Evolutionary conservation across 2,888 invertebrate genomes (phyloP).

Genomic region (Hemithea aestivaria): DNA sequence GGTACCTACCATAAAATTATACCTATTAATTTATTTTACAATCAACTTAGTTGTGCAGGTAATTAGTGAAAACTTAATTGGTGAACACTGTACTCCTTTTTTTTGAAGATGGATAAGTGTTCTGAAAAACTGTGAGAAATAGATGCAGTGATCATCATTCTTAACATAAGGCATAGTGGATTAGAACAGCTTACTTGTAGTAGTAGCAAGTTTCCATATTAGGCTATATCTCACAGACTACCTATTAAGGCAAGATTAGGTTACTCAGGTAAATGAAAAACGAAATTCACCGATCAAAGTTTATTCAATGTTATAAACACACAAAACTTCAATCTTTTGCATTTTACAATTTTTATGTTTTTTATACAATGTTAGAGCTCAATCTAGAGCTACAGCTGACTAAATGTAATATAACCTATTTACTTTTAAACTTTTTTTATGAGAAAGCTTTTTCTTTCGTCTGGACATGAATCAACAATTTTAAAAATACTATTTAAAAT

Average conservation of each 20-base stretch:
- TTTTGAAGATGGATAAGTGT: too few species aligned
- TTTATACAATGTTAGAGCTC: slow-evolving; percentile 69
- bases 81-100: too few species aligned
- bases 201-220: not conserved
- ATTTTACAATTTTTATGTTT: slow-evolving; percentile 70
- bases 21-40: too few species aligned
- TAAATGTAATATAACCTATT: slow-evolving; percentile 58
- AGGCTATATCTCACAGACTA: not conserved
- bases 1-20: too few species aligned
- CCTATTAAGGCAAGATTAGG: not conserved
- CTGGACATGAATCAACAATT: slow-evolving; percentile 58
- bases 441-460: slow-evolving; percentile 58
- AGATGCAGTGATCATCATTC: too few species aligned
- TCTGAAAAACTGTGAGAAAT: too few species aligned
- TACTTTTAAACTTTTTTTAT: slow-evolving; percentile 37
- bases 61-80: too few species aligned
- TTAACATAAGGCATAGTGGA: too few species aligned
- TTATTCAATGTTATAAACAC: slow-evolving; percentile 57
- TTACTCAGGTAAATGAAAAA: slow-evolving; percentile 42
- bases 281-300: slow-evolving; percentile 57
- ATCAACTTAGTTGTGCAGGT: too few species aligned
- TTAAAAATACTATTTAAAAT: slow-evolving; percentile 62
- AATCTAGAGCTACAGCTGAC: slow-evolving; percentile 64
- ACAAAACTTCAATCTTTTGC: slow-evolving; percentile 61
- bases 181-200: too few species aligned